Evolutionary conservation across 1,140 invertebrate genomes (phyloP), one percentile per base, ranked within the genome.

Genomic region (Lysiphlebus fabarum): DNA sequence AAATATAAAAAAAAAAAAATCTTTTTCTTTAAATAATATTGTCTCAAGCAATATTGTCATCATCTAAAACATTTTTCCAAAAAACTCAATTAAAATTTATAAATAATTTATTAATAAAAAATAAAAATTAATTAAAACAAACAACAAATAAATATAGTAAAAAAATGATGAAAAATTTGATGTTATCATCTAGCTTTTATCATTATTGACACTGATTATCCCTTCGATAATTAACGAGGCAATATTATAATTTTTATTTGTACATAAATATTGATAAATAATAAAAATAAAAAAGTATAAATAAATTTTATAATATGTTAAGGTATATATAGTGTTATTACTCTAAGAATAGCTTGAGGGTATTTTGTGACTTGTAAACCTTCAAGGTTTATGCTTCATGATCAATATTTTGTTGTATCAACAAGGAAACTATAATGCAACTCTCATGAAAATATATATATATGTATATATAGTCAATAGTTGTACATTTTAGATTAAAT

Each of bases 401-500:
- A 26, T 26, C 0, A 26, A 2, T 26, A 26, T 26, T 26, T 26
- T 2, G 17, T 26, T 26, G 17, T 26, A 26, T 26, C 2, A 26
- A 26, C 17, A 26, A 26, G 17, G 17, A 26, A 4, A 26, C 17
- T 4, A 26, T 26, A 26, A 26, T 26, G 17, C 17, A 26, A 26
- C 17, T 26, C 17, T 26, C 17, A 26, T 26, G 17, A 4, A 26
- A 2, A 26, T 26, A 4, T 2, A 26, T 2, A n/a, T n/a, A 26
- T 26, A 26, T 26, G 17, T 2, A 26, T 2, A 26, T 2, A 26
- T 26, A 62, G 75, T 66, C 75, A 76, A 78, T 74, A 77, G 76
- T 79, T 75, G 68, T 72, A 67, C 64, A 68, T 70, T 55, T 56
- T 67, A 59, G 73, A 78, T 79, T 78, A 75, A 65, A 68, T 74